A percentile compares a stretch with the other conserved stretches of the same genome.
Conservation (phyloP, 2,113 vertebrate genomes). For the Thermophis baileyi region DNA sequence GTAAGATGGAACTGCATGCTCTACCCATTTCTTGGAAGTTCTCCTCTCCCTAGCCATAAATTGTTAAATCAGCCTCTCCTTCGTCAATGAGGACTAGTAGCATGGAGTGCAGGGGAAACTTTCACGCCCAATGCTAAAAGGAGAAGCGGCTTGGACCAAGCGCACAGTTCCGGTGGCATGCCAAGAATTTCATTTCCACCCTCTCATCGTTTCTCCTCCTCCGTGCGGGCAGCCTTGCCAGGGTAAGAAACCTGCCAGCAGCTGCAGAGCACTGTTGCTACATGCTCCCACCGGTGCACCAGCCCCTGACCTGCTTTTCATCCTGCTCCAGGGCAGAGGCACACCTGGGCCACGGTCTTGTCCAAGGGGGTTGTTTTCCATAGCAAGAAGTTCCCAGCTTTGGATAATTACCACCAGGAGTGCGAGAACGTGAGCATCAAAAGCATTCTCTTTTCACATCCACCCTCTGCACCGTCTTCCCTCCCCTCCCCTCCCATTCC, state of each 20-base stretch:
- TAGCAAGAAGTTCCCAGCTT: constrained; percentile 20
- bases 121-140: background rate
- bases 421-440: background rate
- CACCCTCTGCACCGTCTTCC: background rate
- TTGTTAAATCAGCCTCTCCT: background rate
- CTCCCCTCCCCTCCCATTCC: background rate
- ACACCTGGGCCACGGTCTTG: accelerated
- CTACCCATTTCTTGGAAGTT: background rate
- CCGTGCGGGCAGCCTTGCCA: background rate
- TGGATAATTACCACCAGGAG: constrained; percentile 23
- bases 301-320: background rate
- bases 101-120: background rate
- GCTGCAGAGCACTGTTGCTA: background rate
- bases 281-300: background rate
- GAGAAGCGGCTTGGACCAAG: background rate
- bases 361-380: background rate
- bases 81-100: background rate
- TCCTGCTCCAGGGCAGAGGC: background rate
- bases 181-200: background rate
- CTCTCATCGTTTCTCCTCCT: background rate
- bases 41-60: background rate
- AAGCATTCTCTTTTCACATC: constrained; percentile 15
- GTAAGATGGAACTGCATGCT: background rate
- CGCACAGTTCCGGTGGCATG: background rate
- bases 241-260: background rate